Evolutionary conservation across 2,797 vertebrate species (phyloP).

Genomic region (Enoplosus armatus): DNA sequence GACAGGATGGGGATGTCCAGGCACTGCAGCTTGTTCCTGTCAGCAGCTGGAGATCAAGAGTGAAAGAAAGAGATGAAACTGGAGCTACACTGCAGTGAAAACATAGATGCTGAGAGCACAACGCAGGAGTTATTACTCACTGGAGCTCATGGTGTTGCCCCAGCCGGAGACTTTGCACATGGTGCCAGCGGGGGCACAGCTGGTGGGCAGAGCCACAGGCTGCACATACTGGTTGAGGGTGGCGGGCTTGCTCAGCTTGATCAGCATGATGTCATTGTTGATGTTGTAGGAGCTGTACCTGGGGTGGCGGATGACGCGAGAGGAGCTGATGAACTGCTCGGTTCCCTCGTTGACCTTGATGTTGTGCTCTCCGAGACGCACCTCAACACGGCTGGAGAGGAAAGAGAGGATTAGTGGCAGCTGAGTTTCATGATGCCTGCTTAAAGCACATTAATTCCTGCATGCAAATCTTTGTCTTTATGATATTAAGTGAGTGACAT

Average conservation of each 20-base stretch:
- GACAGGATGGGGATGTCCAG: conserved; percentile 75
- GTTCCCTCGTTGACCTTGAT: conserved; percentile 69
- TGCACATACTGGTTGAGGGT: conserved; percentile 80
- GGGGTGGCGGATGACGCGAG: conserved; percentile 83
- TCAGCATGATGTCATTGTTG: conserved; percentile 91
- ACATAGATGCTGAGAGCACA: background rate
- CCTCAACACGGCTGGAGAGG: conserved; percentile 80
- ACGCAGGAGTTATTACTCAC: conserved; percentile 63
- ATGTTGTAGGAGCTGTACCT: conserved; percentile 68
- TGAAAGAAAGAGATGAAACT: background rate
- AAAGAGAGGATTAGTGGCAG: background rate
- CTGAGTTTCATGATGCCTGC: background rate
- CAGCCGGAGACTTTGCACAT: conserved; percentile 87
- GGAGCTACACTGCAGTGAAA: background rate
- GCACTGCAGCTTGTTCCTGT: conserved; percentile 72
- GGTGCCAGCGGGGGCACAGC: conserved; percentile 82
- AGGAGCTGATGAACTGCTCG: conserved; percentile 84
- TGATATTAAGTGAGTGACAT: background rate
- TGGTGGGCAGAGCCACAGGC: conserved; percentile 82
- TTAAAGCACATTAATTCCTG: background rate
- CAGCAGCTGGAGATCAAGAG: conserved; percentile 42
- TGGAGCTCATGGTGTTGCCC: conserved; percentile 86
- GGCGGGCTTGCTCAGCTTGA: conserved; percentile 86
- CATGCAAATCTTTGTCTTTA: background rate
- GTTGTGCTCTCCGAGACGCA: conserved; percentile 88